These are phyloP conservation scores for Nesogale talazaci DNA, from an alignment of 2,113 vertebrate species.

Conservation along the genomic window DNA sequence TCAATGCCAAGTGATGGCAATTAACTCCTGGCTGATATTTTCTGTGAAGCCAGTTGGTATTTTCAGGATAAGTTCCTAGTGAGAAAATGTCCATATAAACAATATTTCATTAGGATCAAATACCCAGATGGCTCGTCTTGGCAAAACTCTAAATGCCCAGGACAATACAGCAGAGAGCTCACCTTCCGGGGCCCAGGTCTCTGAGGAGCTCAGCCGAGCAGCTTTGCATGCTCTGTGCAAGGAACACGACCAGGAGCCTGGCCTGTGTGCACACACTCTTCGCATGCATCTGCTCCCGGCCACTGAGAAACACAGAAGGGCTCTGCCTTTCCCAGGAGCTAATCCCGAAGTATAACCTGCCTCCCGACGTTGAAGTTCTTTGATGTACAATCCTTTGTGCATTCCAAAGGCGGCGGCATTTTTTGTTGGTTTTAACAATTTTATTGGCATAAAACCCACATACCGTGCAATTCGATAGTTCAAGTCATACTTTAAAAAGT, in stretches of 20 bases:
- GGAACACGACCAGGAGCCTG: neutral
- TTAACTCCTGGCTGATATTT: slow-evolving; percentile 39
- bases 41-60: slow-evolving; percentile 43
- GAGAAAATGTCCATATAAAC: slow-evolving; percentile 42
- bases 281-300: neutral
- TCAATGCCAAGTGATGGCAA: neutral
- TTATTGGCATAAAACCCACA: too few relatives aligned
- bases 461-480: too few relatives aligned
- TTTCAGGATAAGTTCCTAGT: slow-evolving; percentile 38
- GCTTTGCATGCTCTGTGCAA: rapidly evolving
- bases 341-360: neutral
- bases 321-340: neutral
- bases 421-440: too few relatives aligned
- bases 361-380: neutral
- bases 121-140: neutral
- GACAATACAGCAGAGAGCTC: neutral
- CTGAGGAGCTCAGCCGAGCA: neutral
- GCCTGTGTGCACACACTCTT: neutral
- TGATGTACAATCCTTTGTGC: slow-evolving; percentile 7
- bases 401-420: neutral
- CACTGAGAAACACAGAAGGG: neutral
- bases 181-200: neutral
- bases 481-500: too few relatives aligned
- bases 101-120: neutral
- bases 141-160: neutral